Evolutionary conservation across 2,113 vertebrate species (phyloP).

Genomic region (Planiliza haematocheilus): DNA sequence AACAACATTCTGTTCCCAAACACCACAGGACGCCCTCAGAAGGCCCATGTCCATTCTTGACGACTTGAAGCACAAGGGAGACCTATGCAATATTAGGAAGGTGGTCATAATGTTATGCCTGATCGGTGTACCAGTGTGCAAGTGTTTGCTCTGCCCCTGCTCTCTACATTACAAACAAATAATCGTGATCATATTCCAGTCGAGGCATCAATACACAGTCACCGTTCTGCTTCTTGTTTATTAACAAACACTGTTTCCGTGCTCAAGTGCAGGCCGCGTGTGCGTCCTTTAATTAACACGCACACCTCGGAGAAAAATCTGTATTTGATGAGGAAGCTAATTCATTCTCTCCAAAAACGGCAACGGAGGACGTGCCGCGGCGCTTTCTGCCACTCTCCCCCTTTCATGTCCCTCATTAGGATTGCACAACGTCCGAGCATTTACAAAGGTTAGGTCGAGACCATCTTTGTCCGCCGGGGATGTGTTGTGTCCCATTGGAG

Average conservation of each 20-base stretch:
- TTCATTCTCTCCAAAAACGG: slow-evolving; percentile 24
- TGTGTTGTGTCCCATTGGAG: slow-evolving; percentile 57
- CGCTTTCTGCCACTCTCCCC: slow-evolving; percentile 24
- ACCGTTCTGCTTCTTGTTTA: neutral
- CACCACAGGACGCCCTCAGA: no score
- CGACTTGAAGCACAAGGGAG: no score
- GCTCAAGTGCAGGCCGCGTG: neutral
- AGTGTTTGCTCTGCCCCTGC: neutral
- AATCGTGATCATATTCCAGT: neutral
- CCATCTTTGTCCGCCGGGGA: slow-evolving; percentile 50
- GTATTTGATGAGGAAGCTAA: slow-evolving; percentile 28
- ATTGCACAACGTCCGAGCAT: slow-evolving; percentile 48
- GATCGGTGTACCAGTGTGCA: neutral
- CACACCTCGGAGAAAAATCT: slow-evolving; percentile 16
- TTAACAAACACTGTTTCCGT: slow-evolving; percentile 23
- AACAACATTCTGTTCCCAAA: no score
- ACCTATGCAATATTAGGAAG: no score
- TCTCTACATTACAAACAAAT: slow-evolving; percentile 23
- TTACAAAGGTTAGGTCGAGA: slow-evolving; percentile 56
- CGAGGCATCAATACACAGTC: slow-evolving; percentile 38
- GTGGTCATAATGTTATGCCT: no score
- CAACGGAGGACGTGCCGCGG: slow-evolving; percentile 6
- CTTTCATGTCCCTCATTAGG: slow-evolving; percentile 43
- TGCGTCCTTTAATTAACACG: slow-evolving; percentile 41
- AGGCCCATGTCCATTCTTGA: no score